These are phyloP conservation scores for Pelobates fuscus DNA, from an alignment of 2,113 vertebrate species.

Conservation along the genomic window DNA sequence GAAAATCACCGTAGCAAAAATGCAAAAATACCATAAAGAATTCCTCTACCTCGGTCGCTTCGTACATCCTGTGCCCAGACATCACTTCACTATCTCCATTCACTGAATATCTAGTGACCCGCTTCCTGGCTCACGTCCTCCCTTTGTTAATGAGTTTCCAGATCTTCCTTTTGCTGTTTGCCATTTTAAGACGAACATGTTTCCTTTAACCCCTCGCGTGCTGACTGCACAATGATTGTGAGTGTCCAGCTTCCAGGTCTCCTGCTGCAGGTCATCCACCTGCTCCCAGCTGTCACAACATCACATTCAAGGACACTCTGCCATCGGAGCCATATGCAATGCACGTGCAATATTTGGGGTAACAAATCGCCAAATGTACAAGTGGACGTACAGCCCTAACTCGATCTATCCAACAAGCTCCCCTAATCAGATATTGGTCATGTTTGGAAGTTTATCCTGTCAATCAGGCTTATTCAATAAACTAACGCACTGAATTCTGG, in stretches of 20 bases:
- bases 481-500: too few relatives aligned
- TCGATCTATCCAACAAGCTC: too few relatives aligned
- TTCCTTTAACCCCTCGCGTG: slow-evolving; percentile 10
- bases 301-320: too few relatives aligned
- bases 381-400: too few relatives aligned
- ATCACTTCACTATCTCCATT: slow-evolving; percentile 4
- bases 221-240: neutral
- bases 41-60: neutral
- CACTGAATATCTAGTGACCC: slow-evolving; percentile 10
- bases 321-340: too few relatives aligned
- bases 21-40: slow-evolving; percentile 17
- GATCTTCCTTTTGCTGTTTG: slow-evolving; percentile 23
- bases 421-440: too few relatives aligned
- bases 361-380: too few relatives aligned
- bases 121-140: slow-evolving; percentile 43
- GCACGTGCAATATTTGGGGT: too few relatives aligned
- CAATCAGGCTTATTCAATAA: too few relatives aligned
- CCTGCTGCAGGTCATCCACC: neutral
- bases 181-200: slow-evolving; percentile 8
- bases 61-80: slow-evolving; percentile 35
- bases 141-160: slow-evolving; percentile 35
- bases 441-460: too few relatives aligned
- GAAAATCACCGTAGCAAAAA: too few relatives aligned
- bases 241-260: neutral
- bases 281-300: too few relatives aligned